Evolutionary conservation across 2,797 vertebrate species (phyloP).

Genomic region (Gymnopithys bicolor): DNA sequence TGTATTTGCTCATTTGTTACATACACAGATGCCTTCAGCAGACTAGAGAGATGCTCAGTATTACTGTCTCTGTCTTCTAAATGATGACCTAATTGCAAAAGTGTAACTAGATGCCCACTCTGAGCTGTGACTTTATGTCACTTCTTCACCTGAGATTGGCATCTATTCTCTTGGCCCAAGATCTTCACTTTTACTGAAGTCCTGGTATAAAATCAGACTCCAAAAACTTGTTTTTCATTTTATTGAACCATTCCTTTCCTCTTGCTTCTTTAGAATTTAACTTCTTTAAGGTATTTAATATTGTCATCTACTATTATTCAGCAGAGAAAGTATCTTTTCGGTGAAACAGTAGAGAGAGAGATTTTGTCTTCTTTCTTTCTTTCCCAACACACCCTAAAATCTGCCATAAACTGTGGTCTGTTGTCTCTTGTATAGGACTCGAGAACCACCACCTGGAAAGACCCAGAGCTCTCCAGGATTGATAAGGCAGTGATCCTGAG

Average conservation of each 20-base stretch:
- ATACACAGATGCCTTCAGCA: background rate
- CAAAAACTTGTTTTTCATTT: background rate
- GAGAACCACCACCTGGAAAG: background rate
- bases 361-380: background rate
- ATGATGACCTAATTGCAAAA: background rate
- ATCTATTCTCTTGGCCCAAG: background rate
- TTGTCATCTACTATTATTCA: background rate
- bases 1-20: background rate
- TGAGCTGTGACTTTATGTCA: background rate
- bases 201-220: background rate
- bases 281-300: background rate
- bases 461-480: background rate
- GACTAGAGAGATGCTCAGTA: background rate
- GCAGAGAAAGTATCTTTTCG: background rate
- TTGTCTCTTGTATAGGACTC: background rate
- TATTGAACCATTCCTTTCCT: background rate
- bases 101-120: background rate
- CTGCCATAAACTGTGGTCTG: accelerated
- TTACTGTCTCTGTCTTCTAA: background rate
- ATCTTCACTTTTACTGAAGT: background rate
- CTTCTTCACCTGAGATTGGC: background rate
- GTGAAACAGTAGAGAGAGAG: background rate
- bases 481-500: background rate
- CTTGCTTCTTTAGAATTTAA: background rate
- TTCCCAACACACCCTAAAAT: background rate